A percentile compares a stretch with the other conserved stretches of the same genome.
Conservation (phyloP, 2,113 vertebrate species). For the pig (Sus scrofa) region DNA sequence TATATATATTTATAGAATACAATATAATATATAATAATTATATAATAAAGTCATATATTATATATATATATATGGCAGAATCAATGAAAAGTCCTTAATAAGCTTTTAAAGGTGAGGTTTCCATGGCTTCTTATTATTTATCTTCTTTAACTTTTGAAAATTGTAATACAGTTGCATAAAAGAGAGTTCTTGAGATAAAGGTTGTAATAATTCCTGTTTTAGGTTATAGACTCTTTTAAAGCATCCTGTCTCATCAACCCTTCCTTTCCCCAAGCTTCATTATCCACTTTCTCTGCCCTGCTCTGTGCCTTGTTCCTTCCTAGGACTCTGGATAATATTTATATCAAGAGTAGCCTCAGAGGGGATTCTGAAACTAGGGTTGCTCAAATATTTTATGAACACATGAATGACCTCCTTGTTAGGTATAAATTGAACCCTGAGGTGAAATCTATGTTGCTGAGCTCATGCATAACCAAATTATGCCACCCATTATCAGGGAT, state of each 20-base stretch:
- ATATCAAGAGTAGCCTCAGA: neutral
- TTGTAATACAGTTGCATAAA: neutral
- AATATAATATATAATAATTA: no score
- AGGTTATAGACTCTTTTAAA: neutral
- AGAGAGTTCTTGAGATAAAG: neutral
- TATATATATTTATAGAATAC: neutral
- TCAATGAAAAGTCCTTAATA: neutral
- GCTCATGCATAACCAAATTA: no score
- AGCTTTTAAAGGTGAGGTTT: neutral
- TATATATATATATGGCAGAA: neutral
- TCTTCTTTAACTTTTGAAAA: neutral
- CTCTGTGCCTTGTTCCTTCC: neutral
- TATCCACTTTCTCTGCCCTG: neutral
- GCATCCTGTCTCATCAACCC: neutral
- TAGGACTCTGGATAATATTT: neutral
- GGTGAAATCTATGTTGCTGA: no score
- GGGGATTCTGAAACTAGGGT: neutral
- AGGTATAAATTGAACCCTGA: neutral
- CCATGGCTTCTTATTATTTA: neutral
- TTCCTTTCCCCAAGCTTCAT: neutral
- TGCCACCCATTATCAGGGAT: no score
- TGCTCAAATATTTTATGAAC: neutral
- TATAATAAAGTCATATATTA: no score
- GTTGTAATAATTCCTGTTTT: neutral
- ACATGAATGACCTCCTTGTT: neutral